A percentile compares a stretch with the other conserved stretches of the same genome.
These are phyloP conservation scores for Pipra filicauda DNA, from an alignment of 2,113 vertebrate genomes.

Conservation along the genomic window DNA sequence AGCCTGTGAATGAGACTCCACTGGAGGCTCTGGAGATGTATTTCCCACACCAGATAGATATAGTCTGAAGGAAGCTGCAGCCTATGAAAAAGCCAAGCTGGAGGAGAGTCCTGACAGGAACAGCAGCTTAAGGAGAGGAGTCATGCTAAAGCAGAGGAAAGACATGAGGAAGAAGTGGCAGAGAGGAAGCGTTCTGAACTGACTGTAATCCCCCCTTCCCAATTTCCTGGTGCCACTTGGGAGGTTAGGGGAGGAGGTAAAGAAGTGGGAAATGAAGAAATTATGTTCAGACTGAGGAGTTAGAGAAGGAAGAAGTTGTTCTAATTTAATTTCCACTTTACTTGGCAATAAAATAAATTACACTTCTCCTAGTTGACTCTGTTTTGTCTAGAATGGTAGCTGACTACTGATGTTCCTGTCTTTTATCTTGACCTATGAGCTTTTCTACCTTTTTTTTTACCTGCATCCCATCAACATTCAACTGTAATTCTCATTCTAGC, in stretches of 20 bases:
- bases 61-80: neutral
- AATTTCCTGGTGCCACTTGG: fast-evolving
- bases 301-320: neutral
- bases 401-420: neutral
- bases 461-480: neutral
- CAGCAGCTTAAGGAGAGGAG: neutral
- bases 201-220: fast-evolving
- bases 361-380: neutral
- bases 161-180: neutral
- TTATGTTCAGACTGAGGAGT: fast-evolving
- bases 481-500: neutral
- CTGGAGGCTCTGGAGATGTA: neutral
- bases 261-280: neutral
- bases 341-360: neutral
- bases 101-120: neutral
- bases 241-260: neutral
- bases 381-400: neutral
- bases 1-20: neutral
- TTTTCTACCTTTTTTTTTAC: neutral
- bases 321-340: neutral
- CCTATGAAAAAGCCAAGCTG: neutral
- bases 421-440: neutral
- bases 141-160: neutral
- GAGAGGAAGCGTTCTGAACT: neutral
- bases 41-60: neutral